Evolutionary conservation across 1,140 invertebrate species (phyloP).

Genomic region (Camponotus vicinus): DNA sequence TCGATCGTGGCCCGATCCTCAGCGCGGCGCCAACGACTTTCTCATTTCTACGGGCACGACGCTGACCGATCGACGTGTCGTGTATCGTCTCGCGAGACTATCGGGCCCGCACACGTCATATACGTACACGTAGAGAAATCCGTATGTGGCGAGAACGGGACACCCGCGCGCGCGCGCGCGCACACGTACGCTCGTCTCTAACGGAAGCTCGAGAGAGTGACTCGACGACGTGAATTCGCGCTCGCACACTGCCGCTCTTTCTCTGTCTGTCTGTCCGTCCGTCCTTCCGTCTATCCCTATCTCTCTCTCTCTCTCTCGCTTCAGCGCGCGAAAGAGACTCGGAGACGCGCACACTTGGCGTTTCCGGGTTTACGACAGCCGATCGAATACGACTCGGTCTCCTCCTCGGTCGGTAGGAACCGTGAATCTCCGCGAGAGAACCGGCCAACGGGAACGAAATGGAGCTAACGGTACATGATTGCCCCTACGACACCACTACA

Average conservation of each 20-base stretch:
- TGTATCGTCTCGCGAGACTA: background rate
- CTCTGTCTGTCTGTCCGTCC: background rate
- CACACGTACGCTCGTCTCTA: conserved; percentile 46
- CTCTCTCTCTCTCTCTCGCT: conserved; percentile 28
- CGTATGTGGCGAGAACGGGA: conserved; percentile 21
- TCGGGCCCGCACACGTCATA: conserved; percentile 68
- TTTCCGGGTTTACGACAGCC: conserved; percentile 74
- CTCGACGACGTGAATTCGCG: conserved; percentile 67
- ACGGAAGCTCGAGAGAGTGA: conserved; percentile 59
- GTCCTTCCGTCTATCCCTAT: conserved; percentile 26
- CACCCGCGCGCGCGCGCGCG: conserved; percentile 16
- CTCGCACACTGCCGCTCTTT: conserved; percentile 56
- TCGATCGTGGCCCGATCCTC: conserved; percentile 71
- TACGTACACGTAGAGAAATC: conserved; percentile 45
- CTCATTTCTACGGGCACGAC: conserved; percentile 78
- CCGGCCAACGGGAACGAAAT: conserved; percentile 76
- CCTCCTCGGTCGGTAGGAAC: conserved; percentile 61
- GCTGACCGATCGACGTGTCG: conserved; percentile 21
- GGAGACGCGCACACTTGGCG: conserved; percentile 33
- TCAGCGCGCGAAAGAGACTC: conserved; percentile 33
- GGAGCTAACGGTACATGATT: conserved; percentile 78
- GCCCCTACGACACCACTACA: conserved; percentile 46
- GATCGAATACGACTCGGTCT: conserved; percentile 65
- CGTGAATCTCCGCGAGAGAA: conserved; percentile 51
- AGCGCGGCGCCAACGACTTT: conserved; percentile 77